Conservation (phyloP, 2,797 vertebrate species). For the Enteromius fasciolatus region DNA sequence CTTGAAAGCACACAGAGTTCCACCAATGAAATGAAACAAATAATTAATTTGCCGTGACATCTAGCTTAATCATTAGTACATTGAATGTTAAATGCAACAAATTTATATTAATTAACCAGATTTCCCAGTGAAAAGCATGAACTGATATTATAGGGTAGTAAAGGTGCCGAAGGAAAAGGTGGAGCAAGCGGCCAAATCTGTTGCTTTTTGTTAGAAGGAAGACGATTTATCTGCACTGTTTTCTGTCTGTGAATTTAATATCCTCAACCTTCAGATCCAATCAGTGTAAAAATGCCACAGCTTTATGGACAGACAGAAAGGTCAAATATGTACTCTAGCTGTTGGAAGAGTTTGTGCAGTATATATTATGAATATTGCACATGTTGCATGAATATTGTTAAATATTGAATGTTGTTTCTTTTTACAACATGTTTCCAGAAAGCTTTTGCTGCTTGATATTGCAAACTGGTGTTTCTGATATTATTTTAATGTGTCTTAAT, state of each 20-base stretch:
- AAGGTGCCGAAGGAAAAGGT: not conserved
- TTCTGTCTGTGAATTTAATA: conserved; percentile 5
- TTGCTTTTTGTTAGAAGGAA: not conserved
- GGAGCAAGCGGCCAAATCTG: conserved; percentile 5
- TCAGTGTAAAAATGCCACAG: not conserved
- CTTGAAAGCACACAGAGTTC: not conserved
- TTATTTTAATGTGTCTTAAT: no score
- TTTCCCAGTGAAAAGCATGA: conserved; percentile 21
- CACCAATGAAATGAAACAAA: conserved; percentile 1
- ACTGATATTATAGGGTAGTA: not conserved
- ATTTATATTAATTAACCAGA: not conserved
- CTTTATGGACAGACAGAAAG: not conserved
- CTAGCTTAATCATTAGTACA: not conserved
- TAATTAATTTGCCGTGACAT: not conserved
- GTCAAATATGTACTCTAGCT: not conserved
- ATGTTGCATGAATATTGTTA: no score
- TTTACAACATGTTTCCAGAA: no score
- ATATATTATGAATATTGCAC: not conserved
- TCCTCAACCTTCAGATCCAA: not conserved
- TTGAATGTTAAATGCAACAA: not conserved
- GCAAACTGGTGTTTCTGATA: no score
- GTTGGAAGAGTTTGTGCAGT: not conserved
- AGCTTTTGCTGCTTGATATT: no score
- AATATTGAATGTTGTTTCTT: no score
- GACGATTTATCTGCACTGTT: not conserved